Percentiles rank a stretch among this genome's conserved stretches.
Evolutionary conservation across 2,113 vertebrate genomes (phyloP).

Genomic region (Entelurus aequoreus): DNA sequence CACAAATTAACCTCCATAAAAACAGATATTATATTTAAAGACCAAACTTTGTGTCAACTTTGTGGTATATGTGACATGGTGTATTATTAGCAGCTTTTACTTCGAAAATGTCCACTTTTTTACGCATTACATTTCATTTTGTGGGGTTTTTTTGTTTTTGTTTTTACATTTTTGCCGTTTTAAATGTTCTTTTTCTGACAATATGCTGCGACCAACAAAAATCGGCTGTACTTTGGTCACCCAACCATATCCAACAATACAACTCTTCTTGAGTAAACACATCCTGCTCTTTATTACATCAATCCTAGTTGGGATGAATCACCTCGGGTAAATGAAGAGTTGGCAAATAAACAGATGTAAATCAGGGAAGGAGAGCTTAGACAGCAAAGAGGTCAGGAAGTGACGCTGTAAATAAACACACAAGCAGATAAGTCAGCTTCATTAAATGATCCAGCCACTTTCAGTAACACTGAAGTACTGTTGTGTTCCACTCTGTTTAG

Average conservation of each 20-base stretch:
- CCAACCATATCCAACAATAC: neutral
- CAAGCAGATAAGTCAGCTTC: neutral
- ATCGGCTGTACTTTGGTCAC: neutral
- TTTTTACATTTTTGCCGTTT: no score
- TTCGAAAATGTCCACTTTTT: no score
- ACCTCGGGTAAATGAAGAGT: neutral
- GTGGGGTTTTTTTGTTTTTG: no score
- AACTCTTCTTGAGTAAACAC: neutral
- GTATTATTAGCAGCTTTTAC: no score
- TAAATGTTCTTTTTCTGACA: no score
- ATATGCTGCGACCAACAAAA: no score
- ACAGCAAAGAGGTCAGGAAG: conserved; percentile 4
- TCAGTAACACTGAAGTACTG: neutral
- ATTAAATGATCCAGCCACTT: conserved; percentile 1
- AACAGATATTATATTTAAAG: no score
- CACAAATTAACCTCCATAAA: no score
- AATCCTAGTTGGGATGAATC: neutral
- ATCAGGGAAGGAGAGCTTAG: neutral
- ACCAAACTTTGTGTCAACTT: no score
- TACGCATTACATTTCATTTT: no score
- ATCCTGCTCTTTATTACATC: neutral
- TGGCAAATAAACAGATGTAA: conserved; percentile 6
- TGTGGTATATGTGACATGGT: no score
- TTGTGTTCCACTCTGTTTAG: neutral
- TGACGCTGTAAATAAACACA: conserved; percentile 3